Base-by-base conservation (phyloP, 2,113 vertebrate genomes). In the Oenanthe oenanthe region DNA sequence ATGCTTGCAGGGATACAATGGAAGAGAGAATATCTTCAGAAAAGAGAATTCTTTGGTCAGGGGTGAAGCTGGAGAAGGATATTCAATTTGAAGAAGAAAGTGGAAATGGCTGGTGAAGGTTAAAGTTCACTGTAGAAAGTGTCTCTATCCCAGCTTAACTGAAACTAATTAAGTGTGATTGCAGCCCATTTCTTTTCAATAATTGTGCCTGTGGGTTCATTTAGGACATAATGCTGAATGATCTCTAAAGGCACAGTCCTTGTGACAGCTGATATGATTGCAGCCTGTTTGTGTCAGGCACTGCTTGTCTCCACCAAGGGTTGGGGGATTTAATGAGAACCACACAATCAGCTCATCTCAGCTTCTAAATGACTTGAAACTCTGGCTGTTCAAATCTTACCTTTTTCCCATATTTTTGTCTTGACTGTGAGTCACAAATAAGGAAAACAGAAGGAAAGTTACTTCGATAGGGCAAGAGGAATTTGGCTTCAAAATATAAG, bases 121-220 rank as follows among this genome's bases (percentile, higher is more conserved):
- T 45, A 68, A 81, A 89, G 91, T 87, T 90, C 18, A 1, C 31
- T 67, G 32, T 22, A 65, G 77, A 83, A 89, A 67, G 84, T 67
- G 28, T 81, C 71, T 60, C 72, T 42, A 34, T 38, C 17, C 21
- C 2, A 4, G 13, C 10, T 87, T 70, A 81, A 68, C 53, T 94
- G 82, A 94, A 96, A 86, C 47, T 67, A 80, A 92, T 94, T 57
- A 88, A 77, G 48, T 76, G 54, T 78, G 86, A 93, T 81, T 85
- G 68, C 62, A 80, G 78, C 13, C 38, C 15, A 45, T 91, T 89
- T 94, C 12, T 90, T 95, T 85, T 62, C 83, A 84, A 78, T 93
- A 91, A 85, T 78, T 81, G n/a, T 95, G 73, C 61, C 86, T 60
- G 21, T 60, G 65, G 77, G 50, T 73, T 88, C 76, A 50, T 73